A percentile compares a stretch with the other conserved stretches of the same genome.
Evolutionary conservation across 2,797 vertebrate species (phyloP).

Genomic region (Eupleurogrammus muticus): DNA sequence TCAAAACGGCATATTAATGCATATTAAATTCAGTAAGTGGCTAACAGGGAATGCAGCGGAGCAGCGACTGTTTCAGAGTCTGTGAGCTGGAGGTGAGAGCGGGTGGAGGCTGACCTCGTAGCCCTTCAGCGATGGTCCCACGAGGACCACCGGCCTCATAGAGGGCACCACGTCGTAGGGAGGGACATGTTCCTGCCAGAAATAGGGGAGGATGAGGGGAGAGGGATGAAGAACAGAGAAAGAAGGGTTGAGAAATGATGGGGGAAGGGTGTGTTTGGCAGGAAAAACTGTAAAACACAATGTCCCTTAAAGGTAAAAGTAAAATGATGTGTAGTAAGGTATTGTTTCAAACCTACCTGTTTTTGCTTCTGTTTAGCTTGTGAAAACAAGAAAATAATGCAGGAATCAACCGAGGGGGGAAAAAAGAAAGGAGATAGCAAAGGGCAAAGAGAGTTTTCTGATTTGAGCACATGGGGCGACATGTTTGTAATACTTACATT

Average conservation of each 20-base stretch:
- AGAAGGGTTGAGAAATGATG: not conserved
- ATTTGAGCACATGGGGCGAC: not conserved
- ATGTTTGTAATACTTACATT: conserved; percentile 77
- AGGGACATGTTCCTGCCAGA: conserved; percentile 90
- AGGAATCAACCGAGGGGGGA: conserved; percentile 58
- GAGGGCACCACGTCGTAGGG: conserved; percentile 97
- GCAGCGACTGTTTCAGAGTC: conserved; percentile 11
- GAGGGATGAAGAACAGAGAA: conserved; percentile 26
- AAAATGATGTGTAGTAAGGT: not conserved
- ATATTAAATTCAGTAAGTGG: not conserved
- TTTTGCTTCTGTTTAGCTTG: conserved; percentile 99
- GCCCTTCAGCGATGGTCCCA: conserved; percentile 96
- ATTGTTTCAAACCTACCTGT: conserved; percentile 87
- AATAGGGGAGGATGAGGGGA: conserved; percentile 39
- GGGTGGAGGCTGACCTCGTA: conserved; percentile 88
- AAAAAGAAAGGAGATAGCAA: conserved; percentile 1
- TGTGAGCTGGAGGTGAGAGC: conserved; percentile 42
- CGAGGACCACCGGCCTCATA: conserved; percentile 96
- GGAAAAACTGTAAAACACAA: conserved; percentile 11
- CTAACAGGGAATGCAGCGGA: conserved; percentile 1
- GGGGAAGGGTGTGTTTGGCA: not conserved
- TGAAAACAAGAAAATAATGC: conserved; percentile 82
- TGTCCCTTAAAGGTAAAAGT: not conserved
- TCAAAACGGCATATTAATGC: not conserved
- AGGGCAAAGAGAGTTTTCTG: conserved; percentile 2